A percentile compares a stretch with the other conserved stretches of the same genome.
Evolutionary conservation across 53 echinoderm and acorn worm species (phyloP).

Genomic region (Antedon mediterranea): DNA sequence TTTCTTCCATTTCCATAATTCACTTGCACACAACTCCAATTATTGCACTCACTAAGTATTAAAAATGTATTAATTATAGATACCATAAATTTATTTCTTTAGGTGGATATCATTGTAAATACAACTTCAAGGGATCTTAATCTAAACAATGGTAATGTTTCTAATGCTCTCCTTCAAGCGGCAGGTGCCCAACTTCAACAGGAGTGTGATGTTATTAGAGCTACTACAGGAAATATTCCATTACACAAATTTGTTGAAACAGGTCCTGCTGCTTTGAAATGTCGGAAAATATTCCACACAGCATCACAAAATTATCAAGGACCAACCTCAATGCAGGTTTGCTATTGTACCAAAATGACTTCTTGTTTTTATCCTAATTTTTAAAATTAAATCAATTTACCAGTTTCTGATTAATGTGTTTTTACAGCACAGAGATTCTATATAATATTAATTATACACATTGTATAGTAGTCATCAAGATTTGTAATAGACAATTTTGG

Average conservation of each 20-base stretch:
- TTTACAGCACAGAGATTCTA: no score
- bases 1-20: no score
- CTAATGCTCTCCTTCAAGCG: slow-evolving; percentile 5
- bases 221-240: neutral
- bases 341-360: no score
- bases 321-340: neutral
- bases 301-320: slow-evolving; percentile 4
- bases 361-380: no score
- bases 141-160: slow-evolving; percentile 14
- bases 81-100: neutral
- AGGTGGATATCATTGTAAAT: slow-evolving; percentile 47
- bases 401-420: no score
- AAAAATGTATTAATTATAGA: neutral
- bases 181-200: slow-evolving; percentile 18
- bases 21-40: no score
- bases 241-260: slow-evolving; percentile 19
- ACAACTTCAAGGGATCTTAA: slow-evolving; percentile 16
- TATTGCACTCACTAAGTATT: no score
- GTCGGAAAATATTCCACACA: slow-evolving; percentile 22
- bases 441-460: no score
- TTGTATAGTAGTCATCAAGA: no score
- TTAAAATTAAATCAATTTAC: no score
- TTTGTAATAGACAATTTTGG: no score
- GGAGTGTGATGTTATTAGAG: slow-evolving; percentile 10
- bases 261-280: slow-evolving; percentile 13